Base-by-base conservation (phyloP, 1,140 invertebrate species). In the Drosophila azteca region DNA sequence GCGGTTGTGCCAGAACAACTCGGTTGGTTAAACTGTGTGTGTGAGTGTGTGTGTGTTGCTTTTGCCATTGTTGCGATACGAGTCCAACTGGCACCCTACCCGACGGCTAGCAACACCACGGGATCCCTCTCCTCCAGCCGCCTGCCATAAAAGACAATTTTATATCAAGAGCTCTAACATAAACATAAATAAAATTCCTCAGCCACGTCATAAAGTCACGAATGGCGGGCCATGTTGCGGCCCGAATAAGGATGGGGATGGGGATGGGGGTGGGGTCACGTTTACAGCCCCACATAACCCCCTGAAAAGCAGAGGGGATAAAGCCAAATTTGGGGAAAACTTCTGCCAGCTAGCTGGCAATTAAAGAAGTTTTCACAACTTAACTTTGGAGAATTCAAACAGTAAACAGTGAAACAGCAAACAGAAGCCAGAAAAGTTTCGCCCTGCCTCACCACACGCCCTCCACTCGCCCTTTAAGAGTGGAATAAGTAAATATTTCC, bases 361-460 rank as follows among this genome's bases (percentile, higher is more conserved):
- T 85, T 85, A 87, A 87, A 85, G 73, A 87, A 85, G 64, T 85
- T 85, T 79, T 58, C n/a, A 41, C 63, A 68, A 71, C 65, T 58
- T 50, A 71, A 61, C 17, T 64, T 51, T 39, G 13, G 22, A 11
- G 22, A 52, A 63, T 17, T 44, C 61, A 65, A 65, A 41, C 35
- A 54, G 52, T 51, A 51, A 39, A 39, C 61, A 63, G 43, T 45
- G 6, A 45, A 68, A 72, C 51, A 52, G 58, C 53, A 60, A 75
- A 75, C 63, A 68, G 61, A 68, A 43, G 55, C 39, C 35, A 43
- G 8, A 66, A 75, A 75, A 75, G 61, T 75, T 75, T 57, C 11
- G 35, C 35, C 5, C 9, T 9, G 2, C 31, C 8, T 0, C 11
- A 39, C 31, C 17, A 48, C 46, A 17, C 35, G 24, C 39, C 39